Base-by-base conservation (phyloP, 2,888 invertebrate species). In the Andrena fulva region DNA sequence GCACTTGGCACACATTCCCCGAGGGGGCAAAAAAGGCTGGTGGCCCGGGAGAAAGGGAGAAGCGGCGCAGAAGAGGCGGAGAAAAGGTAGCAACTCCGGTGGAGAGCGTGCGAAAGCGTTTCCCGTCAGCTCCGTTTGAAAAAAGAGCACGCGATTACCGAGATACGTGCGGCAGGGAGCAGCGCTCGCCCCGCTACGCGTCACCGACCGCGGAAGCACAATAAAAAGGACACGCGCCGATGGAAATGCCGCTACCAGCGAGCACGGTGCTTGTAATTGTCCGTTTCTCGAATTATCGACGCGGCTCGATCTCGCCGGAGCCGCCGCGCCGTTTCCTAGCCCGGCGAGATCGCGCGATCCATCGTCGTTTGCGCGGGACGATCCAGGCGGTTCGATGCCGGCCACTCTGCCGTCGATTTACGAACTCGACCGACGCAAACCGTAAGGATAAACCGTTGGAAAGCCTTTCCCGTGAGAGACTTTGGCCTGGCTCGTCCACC, bases 401-500 rank as follows among this genome's bases (percentile, higher is more conserved):
- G 50, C 66, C 29, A 42, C 42, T 42, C 42, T 5, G 42, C 63
- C 66, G 71, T 72, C 68, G 85, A 81, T 85, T 85, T 78, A 78
- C 81, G 81, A 76, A 78, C 66, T 35, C 74, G 60, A 48, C 54
- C 33, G 75, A 54, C 64, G 72, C 69, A 62, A 85, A 85, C 77
- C 85, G 85, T 85, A 75, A 85, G 75, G 77, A 81, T 78, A 74
- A 85, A 85, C 85, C 81, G 85, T 81, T 81, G 69, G 85, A 81
- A 76, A 75, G 77, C 71, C 84, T 79, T 31, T 84, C 79, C 63
- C 76, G 84, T 73, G 76, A 80, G 84, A 84, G 76, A 29, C 29
- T 33, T 33, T 33, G 42, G 54, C 54, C 68, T 60, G 33, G 35
- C 24, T 31, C 16, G 56, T 35, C 56, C 16, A 27, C 20, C 50